phyloP scores from a whole-genome alignment of 1,140 invertebrate species.

The Eumeta japonica region DNA sequence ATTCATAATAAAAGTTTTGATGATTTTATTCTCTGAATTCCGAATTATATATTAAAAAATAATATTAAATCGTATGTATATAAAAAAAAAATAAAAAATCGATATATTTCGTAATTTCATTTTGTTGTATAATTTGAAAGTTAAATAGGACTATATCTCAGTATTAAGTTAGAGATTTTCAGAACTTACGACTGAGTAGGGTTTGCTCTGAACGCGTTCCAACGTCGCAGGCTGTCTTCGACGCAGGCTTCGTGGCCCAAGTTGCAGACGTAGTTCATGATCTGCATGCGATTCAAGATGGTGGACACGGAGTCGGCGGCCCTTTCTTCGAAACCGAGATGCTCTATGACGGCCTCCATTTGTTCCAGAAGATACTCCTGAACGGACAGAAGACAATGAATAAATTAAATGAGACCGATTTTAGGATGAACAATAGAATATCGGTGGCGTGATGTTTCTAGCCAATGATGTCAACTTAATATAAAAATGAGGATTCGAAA shows the following conservation, averaged over 20 bases:
- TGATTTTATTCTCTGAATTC: conserved; percentile 1
- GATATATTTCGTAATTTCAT: too few species aligned
- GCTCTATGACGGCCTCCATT: conserved; percentile 36
- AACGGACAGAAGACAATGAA: conserved; percentile 7
- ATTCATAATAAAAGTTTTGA: background rate
- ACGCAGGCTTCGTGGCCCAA: conserved; percentile 57
- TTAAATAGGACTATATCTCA: too few species aligned
- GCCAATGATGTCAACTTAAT: too few species aligned
- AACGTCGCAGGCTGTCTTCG: conserved; percentile 48
- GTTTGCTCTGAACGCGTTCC: conserved; percentile 41
- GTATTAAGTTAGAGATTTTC: conserved; percentile 25
- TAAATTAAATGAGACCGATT: too few species aligned
- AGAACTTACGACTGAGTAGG: conserved; percentile 20
- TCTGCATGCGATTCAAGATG: conserved; percentile 49
- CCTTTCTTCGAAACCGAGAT: conserved; percentile 44
- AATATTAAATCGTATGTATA: too few species aligned
- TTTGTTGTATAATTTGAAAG: too few species aligned
- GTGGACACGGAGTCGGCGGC: conserved; percentile 35
- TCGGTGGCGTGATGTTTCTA: too few species aligned
- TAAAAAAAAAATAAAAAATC: too few species aligned
- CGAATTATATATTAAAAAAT: too few species aligned
- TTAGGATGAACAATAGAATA: too few species aligned
- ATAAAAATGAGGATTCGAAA: too few species aligned
- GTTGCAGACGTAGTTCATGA: conserved; percentile 59
- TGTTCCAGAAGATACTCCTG: conserved; percentile 52